Evolutionary conservation across 1,140 invertebrate genomes (phyloP).

Genomic region (Drosophila sechellia): DNA sequence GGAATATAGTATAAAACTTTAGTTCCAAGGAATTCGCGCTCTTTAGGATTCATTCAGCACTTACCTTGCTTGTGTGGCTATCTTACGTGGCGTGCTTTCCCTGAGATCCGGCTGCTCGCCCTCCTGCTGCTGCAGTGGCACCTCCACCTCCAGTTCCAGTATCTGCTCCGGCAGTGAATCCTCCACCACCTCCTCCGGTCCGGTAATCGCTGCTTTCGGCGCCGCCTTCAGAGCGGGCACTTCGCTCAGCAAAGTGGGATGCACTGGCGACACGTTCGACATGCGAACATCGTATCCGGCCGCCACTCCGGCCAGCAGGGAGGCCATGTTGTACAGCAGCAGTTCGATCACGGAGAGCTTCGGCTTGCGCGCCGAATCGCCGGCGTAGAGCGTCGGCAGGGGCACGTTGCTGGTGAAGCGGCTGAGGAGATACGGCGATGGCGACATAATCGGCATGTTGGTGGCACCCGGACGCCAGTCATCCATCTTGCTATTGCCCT

Average conservation of each 20-base stretch:
- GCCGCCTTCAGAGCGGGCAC: slow-evolving; percentile 75
- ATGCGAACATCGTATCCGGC: slow-evolving; percentile 96
- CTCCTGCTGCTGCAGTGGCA: slow-evolving; percentile 5
- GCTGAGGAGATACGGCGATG: slow-evolving; percentile 80
- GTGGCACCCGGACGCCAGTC: slow-evolving; percentile 87
- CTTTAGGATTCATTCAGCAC: not conserved
- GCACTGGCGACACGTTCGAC: slow-evolving; percentile 93
- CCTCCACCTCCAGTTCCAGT: slow-evolving; percentile 14
- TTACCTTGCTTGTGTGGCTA: slow-evolving; percentile 23
- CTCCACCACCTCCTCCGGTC: slow-evolving; percentile 5
- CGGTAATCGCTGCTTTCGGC: slow-evolving; percentile 44
- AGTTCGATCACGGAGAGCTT: slow-evolving; percentile 91
- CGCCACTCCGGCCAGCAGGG: slow-evolving; percentile 94
- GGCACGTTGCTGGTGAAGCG: slow-evolving; percentile 87
- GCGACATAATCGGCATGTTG: slow-evolving; percentile 85
- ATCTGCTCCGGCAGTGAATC: slow-evolving; percentile 24
- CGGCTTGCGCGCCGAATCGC: slow-evolving; percentile 88
- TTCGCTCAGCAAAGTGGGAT: slow-evolving; percentile 88
- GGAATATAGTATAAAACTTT: not conserved
- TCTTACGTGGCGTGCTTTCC: slow-evolving; percentile 32
- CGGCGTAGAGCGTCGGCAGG: slow-evolving; percentile 90
- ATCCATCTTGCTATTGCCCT: slow-evolving; percentile 85
- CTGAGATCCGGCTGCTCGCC: slow-evolving; percentile 4
- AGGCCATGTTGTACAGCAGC: slow-evolving; percentile 95
- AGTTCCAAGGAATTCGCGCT: not conserved